A percentile compares a stretch with the other conserved stretches of the same genome.
Conservation (phyloP, 2,797 vertebrate species). For the Sitta carolinensis region DNA sequence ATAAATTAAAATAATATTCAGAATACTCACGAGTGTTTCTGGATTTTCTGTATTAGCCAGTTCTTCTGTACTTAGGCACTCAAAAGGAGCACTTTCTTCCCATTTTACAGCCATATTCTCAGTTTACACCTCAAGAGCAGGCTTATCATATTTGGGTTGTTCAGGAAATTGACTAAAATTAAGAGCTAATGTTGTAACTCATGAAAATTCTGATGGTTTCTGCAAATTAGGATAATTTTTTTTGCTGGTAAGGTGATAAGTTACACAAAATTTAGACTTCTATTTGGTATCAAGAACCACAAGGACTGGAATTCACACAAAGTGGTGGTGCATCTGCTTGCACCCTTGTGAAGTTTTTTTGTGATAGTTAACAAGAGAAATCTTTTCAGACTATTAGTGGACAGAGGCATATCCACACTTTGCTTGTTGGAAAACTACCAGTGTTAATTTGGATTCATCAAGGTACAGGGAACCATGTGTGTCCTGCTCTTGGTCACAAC, state of each 20-base stretch:
- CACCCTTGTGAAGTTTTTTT: not conserved
- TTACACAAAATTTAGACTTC: not conserved
- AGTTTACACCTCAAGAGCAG: not conserved
- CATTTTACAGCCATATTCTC: not conserved
- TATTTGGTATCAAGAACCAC: not conserved
- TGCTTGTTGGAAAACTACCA: not conserved
- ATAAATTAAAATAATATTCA: not conserved
- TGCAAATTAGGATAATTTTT: not conserved
- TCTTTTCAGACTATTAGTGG: not conserved
- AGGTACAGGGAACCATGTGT: not conserved
- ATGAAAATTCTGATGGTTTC: not conserved
- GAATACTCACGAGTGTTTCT: not conserved
- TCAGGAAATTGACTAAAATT: not conserved
- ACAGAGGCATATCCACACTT: not conserved
- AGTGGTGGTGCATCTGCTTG: accelerated
- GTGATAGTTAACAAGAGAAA: not conserved
- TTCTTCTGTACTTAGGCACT: not conserved
- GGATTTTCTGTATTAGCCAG: not conserved
- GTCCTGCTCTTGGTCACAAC: not conserved
- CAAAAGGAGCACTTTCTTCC: not conserved
- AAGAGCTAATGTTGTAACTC: not conserved
- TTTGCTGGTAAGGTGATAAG: not conserved
- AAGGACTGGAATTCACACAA: not conserved
- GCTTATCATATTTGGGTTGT: not conserved
- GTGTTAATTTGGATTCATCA: not conserved